Base-by-base conservation (phyloP, 2,113 vertebrate species). In the Lepus americanus region DNA sequence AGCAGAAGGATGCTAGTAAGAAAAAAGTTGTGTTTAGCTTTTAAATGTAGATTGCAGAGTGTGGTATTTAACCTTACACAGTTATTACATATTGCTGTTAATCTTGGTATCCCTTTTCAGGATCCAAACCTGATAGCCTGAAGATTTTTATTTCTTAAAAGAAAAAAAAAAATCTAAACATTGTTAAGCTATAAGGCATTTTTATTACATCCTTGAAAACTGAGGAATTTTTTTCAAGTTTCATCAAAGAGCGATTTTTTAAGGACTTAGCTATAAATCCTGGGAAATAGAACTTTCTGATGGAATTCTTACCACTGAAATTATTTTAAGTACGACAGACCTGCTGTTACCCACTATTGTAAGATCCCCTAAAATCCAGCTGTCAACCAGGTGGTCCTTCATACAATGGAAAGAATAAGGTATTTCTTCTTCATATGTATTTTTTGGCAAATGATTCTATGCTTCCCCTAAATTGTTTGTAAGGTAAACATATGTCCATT, bases 201-300 rank as follows among this genome's bases (percentile, higher is more conserved):
- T 97, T 95, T 98, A 96, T 98, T 98, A 94, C 92, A 94, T 95
- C 76, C 94, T 95, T 95, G 96, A 98, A 98, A 98, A 95, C 90
- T 96, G 73, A 96, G 90, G 49, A 87, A 90, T 90, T 96, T 97
- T 97, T 97, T 96, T 95, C 90, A 96, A 94, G 89, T 97, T 96
- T 97, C 94, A 96, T 94, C 92, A 96, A 97, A 98, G 95, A 36
- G 20, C 94, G 92, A 84, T 96, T 89, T 89, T 98, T 98, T 98
- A 97, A 97, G 95, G 93, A 94, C 93, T 98, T 97, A 95, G 90
- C 97, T 98, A 96, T 98, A 98, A 98, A 97, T 96, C 97, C 93
- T 92, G 89, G 93, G 95, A 98, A 98, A 98, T 97, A 96, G 95
- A 94, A 97, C 95, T 97, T 98, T 97, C 84, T 98, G 94, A 96